Evolutionary conservation across 2,797 vertebrate genomes (phyloP).

Genomic region (Thripadectes ignobilis): DNA sequence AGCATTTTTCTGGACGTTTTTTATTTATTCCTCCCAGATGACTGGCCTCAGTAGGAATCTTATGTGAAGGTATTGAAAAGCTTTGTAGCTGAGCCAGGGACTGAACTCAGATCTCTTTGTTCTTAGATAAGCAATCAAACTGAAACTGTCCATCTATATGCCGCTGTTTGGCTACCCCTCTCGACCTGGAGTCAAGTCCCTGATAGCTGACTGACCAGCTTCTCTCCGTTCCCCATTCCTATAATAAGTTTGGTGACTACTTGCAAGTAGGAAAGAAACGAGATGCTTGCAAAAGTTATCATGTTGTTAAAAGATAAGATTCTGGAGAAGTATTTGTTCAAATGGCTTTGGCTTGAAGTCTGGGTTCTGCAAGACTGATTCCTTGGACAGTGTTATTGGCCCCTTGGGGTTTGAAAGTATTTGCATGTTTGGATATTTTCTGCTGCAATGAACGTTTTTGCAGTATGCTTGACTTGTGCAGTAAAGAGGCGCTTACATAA

Average conservation of each 20-base stretch:
- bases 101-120: not conserved
- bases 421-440: not conserved
- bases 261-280: not conserved
- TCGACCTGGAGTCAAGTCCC: fast-evolving
- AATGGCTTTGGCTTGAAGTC: not conserved
- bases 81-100: not conserved
- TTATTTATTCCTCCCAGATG: not conserved
- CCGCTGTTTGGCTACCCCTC: not conserved
- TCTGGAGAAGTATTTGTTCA: not conserved
- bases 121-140: not conserved
- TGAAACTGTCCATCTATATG: not conserved
- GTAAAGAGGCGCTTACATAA: not conserved
- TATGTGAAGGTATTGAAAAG: not conserved
- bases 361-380: not conserved
- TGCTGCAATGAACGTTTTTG: not conserved
- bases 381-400: not conserved
- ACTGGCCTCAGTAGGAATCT: not conserved
- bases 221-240: not conserved
- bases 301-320: not conserved
- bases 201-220: not conserved
- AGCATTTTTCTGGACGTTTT: not conserved
- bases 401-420: not conserved
- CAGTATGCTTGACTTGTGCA: not conserved
- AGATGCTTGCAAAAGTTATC: not conserved
- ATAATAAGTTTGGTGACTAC: not conserved